These are phyloP conservation scores for Carterocephalus palaemon DNA, from an alignment of 2,888 invertebrate genomes.

Conservation along the genomic window DNA sequence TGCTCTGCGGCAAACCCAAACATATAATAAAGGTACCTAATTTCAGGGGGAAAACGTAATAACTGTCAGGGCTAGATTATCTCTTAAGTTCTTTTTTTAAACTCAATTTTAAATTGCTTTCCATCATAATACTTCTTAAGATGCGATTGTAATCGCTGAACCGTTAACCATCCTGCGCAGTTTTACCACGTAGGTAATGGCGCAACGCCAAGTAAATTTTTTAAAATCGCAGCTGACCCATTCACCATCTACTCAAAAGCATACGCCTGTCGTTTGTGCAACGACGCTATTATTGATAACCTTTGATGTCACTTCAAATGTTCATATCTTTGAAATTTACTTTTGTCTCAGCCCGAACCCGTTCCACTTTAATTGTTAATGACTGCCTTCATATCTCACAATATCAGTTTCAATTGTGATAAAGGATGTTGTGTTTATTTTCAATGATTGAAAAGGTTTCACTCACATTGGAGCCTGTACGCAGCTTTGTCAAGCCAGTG, in stretches of 20 bases:
- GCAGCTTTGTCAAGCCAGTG: neutral
- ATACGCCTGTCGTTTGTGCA: constrained; percentile 11
- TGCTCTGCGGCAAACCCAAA: too few species aligned
- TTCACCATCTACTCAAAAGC: constrained; percentile 14
- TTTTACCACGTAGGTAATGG: constrained; percentile 7
- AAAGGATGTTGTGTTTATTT: too few species aligned
- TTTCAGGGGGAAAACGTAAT: too few species aligned
- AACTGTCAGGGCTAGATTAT: too few species aligned
- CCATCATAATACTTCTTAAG: constrained; percentile 6
- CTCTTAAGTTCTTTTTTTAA: too few species aligned
- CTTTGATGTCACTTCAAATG: constrained; percentile 10
- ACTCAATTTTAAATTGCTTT: constrained; percentile 5
- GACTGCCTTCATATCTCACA: too few species aligned
- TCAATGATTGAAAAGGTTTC: too few species aligned
- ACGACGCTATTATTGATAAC: constrained; percentile 11
- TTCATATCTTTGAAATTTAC: constrained; percentile 3
- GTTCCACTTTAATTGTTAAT: neutral
- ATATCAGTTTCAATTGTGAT: too few species aligned
- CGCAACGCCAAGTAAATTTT: constrained; percentile 15
- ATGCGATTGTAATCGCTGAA: constrained; percentile 18
- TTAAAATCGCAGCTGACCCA: constrained; percentile 11
- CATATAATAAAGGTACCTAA: too few species aligned
- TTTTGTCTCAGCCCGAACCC: constrained; percentile 3
- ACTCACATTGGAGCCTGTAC: neutral
- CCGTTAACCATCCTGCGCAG: constrained; percentile 4